phyloP scores from a whole-genome alignment of 2,113 vertebrate genomes.

The Megaceryle torquata region DNA sequence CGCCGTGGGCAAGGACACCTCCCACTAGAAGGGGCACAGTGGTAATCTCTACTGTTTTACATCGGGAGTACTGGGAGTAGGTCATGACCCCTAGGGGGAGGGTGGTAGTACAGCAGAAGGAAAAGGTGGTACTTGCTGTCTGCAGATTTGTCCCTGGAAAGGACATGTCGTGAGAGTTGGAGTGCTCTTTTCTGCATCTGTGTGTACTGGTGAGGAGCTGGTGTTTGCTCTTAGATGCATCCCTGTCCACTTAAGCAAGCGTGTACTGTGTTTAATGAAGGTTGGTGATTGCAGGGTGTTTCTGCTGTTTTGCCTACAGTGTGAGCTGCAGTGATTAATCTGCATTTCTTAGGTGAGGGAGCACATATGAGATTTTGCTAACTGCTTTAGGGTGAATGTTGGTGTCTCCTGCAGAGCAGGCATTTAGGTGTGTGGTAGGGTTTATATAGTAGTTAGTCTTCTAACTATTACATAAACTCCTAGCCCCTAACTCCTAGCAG shows the following conservation, averaged over 20 bases:
- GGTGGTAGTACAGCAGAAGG: not conserved
- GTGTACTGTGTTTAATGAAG: not conserved
- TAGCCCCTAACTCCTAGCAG: too few relatives aligned
- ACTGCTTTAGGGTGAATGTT: not conserved
- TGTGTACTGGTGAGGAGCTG: not conserved
- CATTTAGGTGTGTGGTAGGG: too few relatives aligned
- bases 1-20: too few relatives aligned
- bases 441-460: not conserved
- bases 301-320: not conserved
- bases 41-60: too few relatives aligned
- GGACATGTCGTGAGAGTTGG: accelerated
- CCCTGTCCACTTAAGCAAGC: not conserved
- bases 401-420: not conserved
- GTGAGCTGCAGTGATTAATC: not conserved
- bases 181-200: not conserved
- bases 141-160: accelerated
- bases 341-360: not conserved
- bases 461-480: too few relatives aligned
- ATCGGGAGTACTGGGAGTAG: not conserved
- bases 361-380: not conserved
- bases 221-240: not conserved
- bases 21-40: not conserved
- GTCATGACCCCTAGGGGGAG: too few relatives aligned
- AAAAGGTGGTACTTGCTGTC: not conserved
- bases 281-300: not conserved